Evolutionary conservation across 2,888 invertebrate species (phyloP).

Genomic region (Microctonus hyperodae): DNA sequence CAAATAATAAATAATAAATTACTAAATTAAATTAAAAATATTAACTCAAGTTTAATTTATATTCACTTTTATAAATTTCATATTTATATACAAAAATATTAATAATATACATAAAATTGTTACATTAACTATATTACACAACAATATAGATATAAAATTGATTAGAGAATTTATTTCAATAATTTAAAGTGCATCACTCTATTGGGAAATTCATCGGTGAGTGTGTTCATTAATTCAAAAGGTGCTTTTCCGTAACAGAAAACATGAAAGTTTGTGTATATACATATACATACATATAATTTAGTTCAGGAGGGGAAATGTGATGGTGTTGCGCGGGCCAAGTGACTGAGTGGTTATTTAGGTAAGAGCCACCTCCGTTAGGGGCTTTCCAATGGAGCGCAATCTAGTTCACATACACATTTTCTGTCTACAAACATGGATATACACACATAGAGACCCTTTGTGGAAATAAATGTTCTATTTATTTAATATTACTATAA

Average conservation of each 20-base stretch:
- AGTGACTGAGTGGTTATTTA: slow-evolving; percentile 64
- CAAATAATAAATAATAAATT: too few species aligned
- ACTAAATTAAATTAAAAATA: too few species aligned
- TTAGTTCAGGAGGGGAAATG: slow-evolving; percentile 39
- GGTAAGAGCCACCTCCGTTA: slow-evolving; percentile 59
- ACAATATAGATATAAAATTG: background rate
- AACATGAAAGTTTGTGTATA: slow-evolving; percentile 22
- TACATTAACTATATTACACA: background rate
- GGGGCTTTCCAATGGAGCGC: slow-evolving; percentile 31
- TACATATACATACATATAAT: background rate
- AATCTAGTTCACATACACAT: slow-evolving; percentile 15
- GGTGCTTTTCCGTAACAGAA: slow-evolving; percentile 45
- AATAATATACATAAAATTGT: too few species aligned
- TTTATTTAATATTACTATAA: too few species aligned
- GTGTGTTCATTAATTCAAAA: slow-evolving; percentile 62
- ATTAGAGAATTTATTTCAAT: slow-evolving; percentile 18
- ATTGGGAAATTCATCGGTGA: slow-evolving; percentile 61
- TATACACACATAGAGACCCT: slow-evolving; percentile 48
- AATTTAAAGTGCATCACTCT: slow-evolving; percentile 51
- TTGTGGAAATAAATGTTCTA: too few species aligned
- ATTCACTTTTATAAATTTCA: too few species aligned
- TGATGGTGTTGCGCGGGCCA: slow-evolving; percentile 52
- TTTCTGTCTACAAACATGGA: too few species aligned
- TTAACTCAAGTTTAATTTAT: too few species aligned
- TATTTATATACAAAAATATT: too few species aligned